Conservation (phyloP, 1,140 invertebrate species). For the Zaprionus ghesquierei region DNA sequence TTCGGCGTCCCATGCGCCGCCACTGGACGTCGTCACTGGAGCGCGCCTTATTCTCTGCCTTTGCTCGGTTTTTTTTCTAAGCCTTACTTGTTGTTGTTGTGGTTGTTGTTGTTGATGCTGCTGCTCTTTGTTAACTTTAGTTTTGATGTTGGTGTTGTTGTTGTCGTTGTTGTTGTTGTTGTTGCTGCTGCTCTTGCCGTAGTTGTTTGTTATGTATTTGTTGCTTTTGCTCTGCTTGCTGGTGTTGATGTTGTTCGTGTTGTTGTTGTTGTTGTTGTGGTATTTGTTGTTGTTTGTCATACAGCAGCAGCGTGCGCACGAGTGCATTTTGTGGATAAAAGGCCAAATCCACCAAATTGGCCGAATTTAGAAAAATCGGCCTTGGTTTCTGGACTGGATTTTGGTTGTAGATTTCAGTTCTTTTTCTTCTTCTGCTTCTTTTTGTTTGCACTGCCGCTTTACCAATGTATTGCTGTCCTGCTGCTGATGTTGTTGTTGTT, state of each 20-base stretch:
- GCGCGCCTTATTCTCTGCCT: background rate
- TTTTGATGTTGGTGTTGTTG: background rate
- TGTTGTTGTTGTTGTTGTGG: conserved; percentile 43
- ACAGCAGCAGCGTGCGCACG: conserved; percentile 73
- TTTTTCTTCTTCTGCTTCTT: background rate
- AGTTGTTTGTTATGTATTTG: conserved; percentile 16
- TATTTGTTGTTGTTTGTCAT: conserved; percentile 54
- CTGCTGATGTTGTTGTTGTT: background rate
- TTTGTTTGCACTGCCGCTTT: background rate
- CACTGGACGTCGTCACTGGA: conserved; percentile 24
- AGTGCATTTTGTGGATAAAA: conserved; percentile 77
- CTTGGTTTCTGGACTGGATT: conserved; percentile 46
- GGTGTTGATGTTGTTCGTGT: background rate
- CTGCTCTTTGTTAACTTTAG: conserved; percentile 9
- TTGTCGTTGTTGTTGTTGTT: background rate
- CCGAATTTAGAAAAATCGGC: conserved; percentile 50
- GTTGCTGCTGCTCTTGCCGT: background rate
- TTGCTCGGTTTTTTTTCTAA: conserved; percentile 13
- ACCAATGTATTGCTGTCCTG: conserved; percentile 6
- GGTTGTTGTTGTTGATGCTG: conserved; percentile 7
- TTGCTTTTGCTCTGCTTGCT: conserved; percentile 34
- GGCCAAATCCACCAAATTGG: conserved; percentile 53
- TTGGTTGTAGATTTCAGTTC: conserved; percentile 20
- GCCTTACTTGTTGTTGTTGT: background rate
- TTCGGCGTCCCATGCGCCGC: conserved; percentile 48